Evolutionary conservation across 2,113 vertebrate species (phyloP).

Genomic region (Dicrurus megarhynchus): DNA sequence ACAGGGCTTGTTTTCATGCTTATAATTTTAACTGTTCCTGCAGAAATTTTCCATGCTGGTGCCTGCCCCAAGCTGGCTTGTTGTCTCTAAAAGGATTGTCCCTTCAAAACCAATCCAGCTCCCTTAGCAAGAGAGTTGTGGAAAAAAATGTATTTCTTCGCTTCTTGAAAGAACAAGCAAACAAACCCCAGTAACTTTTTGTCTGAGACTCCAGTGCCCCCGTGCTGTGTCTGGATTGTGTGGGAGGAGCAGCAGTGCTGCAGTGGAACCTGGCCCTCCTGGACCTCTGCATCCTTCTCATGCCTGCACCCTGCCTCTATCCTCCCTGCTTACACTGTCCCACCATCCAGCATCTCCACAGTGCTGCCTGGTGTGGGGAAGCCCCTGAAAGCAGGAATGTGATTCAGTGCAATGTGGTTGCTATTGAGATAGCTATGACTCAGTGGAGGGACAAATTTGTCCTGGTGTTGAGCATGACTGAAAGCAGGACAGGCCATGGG

Average conservation of each 20-base stretch:
- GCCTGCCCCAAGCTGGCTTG: background rate
- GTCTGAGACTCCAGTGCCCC: background rate
- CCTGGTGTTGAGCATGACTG: background rate
- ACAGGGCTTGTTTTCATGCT: slow-evolving; percentile 8
- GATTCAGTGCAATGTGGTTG: background rate
- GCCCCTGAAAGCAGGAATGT: background rate
- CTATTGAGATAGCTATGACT: background rate
- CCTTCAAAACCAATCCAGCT: background rate
- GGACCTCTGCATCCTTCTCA: background rate
- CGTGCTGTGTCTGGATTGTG: rapidly evolving
- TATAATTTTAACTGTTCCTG: background rate
- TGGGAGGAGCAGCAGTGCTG: rapidly evolving
- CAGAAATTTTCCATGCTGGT: slow-evolving; percentile 8
- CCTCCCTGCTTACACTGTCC: background rate
- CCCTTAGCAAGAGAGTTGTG: background rate
- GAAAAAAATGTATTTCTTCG: background rate
- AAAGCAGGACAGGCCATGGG: background rate
- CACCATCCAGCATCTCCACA: background rate
- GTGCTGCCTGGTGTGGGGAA: background rate
- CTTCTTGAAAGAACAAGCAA: background rate
- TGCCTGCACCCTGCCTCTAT: rapidly evolving
- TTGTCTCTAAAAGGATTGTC: background rate
- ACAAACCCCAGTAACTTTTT: background rate
- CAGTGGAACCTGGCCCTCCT: background rate
- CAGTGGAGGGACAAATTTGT: background rate